phyloP scores from a whole-genome alignment of 2,888 invertebrate genomes.

The Lampropteryx suffumata region DNA sequence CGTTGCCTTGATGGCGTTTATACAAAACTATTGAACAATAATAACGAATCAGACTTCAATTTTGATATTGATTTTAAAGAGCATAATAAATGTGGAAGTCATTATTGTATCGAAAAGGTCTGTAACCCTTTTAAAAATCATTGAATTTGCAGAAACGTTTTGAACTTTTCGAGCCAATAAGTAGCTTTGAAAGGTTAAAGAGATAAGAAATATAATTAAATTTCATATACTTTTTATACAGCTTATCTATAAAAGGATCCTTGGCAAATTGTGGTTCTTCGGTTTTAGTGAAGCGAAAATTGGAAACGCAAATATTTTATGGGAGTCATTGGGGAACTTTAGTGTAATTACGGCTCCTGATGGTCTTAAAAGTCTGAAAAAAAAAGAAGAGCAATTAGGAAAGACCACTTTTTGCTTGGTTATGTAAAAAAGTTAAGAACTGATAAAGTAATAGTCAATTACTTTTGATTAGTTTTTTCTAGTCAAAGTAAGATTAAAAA shows the following conservation, averaged over 20 bases:
- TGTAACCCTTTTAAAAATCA: slow-evolving; percentile 13
- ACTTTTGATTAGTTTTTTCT: too few relatives aligned
- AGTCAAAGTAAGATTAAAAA: too few relatives aligned
- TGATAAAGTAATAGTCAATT: too few relatives aligned
- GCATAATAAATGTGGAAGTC: slow-evolving; percentile 10
- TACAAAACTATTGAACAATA: slow-evolving; percentile 1
- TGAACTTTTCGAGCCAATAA: slow-evolving; percentile 37
- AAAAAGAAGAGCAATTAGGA: too few relatives aligned
- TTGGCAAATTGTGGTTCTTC: background rate
- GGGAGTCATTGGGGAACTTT: too few relatives aligned
- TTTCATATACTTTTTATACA: slow-evolving; percentile 16
- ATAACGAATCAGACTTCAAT: background rate
- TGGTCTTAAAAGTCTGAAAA: too few relatives aligned
- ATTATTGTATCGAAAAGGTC: background rate
- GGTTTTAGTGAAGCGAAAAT: background rate
- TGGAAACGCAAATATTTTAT: background rate
- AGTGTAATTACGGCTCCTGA: too few relatives aligned
- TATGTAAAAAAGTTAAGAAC: too few relatives aligned
- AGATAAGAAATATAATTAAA: slow-evolving; percentile 26
- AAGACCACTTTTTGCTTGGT: too few relatives aligned
- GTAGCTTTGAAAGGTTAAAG: slow-evolving; percentile 28
- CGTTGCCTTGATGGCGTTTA: slow-evolving; percentile 4
- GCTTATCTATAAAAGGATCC: slow-evolving; percentile 1
- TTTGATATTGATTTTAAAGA: background rate
- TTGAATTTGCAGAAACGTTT: slow-evolving; percentile 30